Percentiles rank a stretch among this genome's conserved stretches.
phyloP scores from a whole-genome alignment of 1,140 invertebrate genomes.

The Caenorhabditis remanei region DNA sequence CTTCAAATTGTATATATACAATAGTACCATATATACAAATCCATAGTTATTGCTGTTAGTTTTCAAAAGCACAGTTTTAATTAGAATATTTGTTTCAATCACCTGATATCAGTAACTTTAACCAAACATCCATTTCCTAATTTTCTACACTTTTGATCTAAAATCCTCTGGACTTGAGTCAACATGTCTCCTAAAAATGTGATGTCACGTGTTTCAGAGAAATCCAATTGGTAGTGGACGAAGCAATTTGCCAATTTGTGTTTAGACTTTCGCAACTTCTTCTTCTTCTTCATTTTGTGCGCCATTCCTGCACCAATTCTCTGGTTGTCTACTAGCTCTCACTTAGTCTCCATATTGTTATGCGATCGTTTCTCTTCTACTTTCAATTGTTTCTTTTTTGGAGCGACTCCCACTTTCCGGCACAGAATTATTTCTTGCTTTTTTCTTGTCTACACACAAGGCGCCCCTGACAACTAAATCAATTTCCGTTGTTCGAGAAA shows the following conservation, averaged over 20 bases:
- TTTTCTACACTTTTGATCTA: too few species aligned
- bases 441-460: background rate
- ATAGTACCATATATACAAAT: too few species aligned
- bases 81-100: too few species aligned
- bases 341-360: slow-evolving; percentile 41
- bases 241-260: slow-evolving; percentile 47
- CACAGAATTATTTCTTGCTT: background rate
- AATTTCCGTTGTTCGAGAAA: slow-evolving; percentile 5
- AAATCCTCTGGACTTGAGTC: too few species aligned
- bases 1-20: too few species aligned
- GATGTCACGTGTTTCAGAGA: background rate
- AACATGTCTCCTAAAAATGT: too few species aligned
- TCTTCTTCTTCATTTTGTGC: slow-evolving; percentile 12
- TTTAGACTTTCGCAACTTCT: slow-evolving; percentile 47
- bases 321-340: slow-evolving; percentile 40
- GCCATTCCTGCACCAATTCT: slow-evolving; percentile 12
- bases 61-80: too few species aligned
- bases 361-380: background rate
- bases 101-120: too few species aligned
- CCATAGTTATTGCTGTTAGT: too few species aligned
- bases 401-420: background rate
- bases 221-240: background rate
- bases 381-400: slow-evolving; percentile 22
- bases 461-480: background rate
- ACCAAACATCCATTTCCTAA: too few species aligned